Base-by-base conservation (phyloP, 2,797 vertebrate genomes). In the Danio aesculapii region DNA sequence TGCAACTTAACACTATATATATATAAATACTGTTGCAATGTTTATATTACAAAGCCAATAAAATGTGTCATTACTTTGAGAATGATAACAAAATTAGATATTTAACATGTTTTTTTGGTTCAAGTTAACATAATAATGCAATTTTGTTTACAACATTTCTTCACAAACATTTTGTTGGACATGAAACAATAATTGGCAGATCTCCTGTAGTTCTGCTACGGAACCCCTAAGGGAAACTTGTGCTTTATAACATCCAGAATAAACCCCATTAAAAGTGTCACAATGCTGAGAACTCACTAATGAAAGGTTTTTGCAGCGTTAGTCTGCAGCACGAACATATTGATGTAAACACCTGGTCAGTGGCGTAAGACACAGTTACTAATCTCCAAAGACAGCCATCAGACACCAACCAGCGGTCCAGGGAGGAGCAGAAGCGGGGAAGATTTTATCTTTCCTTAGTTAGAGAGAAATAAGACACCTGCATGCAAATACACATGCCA, bases 381-480 rank as follows among this genome's bases (percentile, higher is more conserved):
- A 70, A 70, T 49, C 76, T 83, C 39, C 19, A 70, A 30, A 39
- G 57, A 81, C 59, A 80, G 82, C 62, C 21, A 76, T 75, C 44
- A 76, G 77, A 84, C 72, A 80, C 77, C 77, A 66, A 55, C 47
- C 59, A 53, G 19, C 30, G 47, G 63, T 63, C 58, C 17, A 53
- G 62, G 59, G 64, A 74, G 41, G 46, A 57, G 72, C 21, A 43
- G 72, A 13, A 52, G n/a, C 63, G 39, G 62, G 11, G 8, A 78
- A 83, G 63, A 83, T 68, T 79, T 58, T 66, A 80, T 80, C 62
- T 76, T 84, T 77, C 72, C 74, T 84, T 67, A 77, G 82, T 52
- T 50, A 44, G 30, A 81, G 52, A 19, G 82, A 81, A 81, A 81
- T 75, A 70, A 68, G 82, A 81, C 59, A 84, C 82, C 73, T 59